phyloP scores from a whole-genome alignment of 1,140 invertebrate genomes.

The Papilio helenus region DNA sequence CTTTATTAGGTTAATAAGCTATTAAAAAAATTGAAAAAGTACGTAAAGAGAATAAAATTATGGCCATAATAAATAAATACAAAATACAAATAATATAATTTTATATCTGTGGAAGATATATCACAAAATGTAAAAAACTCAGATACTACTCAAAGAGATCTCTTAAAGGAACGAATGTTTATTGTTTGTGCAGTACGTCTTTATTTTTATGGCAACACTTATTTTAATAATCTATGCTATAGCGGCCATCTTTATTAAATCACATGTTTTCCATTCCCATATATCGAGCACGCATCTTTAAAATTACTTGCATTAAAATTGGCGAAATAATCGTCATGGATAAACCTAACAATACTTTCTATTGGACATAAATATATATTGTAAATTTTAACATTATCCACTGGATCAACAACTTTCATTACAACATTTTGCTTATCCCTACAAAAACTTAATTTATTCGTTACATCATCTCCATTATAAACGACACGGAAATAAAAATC shows the following conservation, averaged over 20 bases:
- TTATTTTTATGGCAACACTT: background rate
- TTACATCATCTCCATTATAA: constrained; percentile 94
- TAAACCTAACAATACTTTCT: constrained; percentile 91
- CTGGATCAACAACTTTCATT: constrained; percentile 66
- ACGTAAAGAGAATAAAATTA: no score
- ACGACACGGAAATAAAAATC: constrained; percentile 92
- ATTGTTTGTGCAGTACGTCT: background rate
- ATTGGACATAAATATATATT: constrained; percentile 89
- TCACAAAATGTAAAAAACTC: background rate
- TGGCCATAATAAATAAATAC: no score
- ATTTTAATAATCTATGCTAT: background rate
- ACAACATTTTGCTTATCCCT: constrained; percentile 78
- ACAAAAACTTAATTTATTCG: constrained; percentile 92
- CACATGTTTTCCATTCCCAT: constrained; percentile 59
- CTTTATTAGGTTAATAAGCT: background rate
- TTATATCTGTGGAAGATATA: background rate
- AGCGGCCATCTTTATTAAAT: constrained; percentile 40
- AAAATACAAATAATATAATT: no score
- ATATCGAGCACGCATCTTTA: constrained; percentile 89
- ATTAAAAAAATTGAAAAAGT: background rate
- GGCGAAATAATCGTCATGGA: constrained; percentile 93
- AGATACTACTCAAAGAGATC: background rate
- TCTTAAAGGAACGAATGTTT: background rate
- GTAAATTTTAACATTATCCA: constrained; percentile 62
- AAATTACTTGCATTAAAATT: constrained; percentile 92